Evolutionary conservation across 2,113 vertebrate genomes (phyloP), one percentile per base, ranked within the genome.

Genomic region (Paedocypris sp.): DNA sequence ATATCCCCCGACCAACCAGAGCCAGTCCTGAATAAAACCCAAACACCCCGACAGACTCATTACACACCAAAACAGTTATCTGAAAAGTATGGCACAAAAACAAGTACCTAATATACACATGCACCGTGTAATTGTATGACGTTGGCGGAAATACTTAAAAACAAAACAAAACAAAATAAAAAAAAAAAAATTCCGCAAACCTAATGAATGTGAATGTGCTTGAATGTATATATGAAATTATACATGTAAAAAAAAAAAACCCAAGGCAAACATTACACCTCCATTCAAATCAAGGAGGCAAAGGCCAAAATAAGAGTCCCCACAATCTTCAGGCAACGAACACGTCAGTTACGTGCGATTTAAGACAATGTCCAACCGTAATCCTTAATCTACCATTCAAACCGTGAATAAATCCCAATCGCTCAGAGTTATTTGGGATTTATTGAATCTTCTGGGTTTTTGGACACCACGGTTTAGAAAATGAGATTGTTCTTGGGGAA

Each of bases 51-150:
- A 56, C 28, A 59, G 71, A 66, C n/a, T 22, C 15, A 56, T 26
- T 56, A 13, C 39, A 5, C 28, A 8, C 25, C 13, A 57, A 1
- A 47, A 33, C 20, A 47, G 39, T n/a, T 72, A 29, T 33, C 38
- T 45, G 33, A 76, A 29, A 8, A 49, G 31, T 6, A 66, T 23
- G 41, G 66, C 76, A 79, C 75, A 75, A 51, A 57, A 50, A 54
- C 7, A 62, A 70, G 79, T 82, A 84, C 77, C 81, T 72, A 81
- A 80, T 81, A 83, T 64, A 68, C 76, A 81, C 69, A 85, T 38
- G 41, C 36, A 60, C 62, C 45, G 70, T 72, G 67, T 67, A 67
- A 60, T 71, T 9, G n/a, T 57, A 73, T 39, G 70, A 77, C 78
- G 79, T 80, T 77, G 79, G 78, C 69, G 76, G 71, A 64, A 32